A percentile compares a stretch with the other conserved stretches of the same genome.
phyloP scores from a whole-genome alignment of 2,113 vertebrate species.

The Leuciscus idus region DNA sequence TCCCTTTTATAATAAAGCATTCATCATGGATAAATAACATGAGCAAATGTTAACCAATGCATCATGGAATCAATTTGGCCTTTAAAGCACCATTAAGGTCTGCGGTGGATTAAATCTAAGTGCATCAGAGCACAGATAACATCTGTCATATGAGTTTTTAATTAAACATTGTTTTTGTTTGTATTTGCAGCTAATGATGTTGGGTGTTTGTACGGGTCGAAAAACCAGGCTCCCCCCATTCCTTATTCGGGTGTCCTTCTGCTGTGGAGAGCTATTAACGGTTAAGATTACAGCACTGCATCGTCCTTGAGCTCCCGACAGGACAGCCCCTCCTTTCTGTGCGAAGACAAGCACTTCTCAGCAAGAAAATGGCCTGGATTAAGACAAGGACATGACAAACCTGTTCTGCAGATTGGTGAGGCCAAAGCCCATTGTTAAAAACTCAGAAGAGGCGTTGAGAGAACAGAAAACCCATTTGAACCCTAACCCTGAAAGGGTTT shows the following conservation, averaged over 20 bases:
- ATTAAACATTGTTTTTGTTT: constrained; percentile 38
- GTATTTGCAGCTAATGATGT: neutral
- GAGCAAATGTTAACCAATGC: constrained; percentile 14
- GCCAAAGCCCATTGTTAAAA: constrained; percentile 35
- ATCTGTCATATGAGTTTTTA: constrained; percentile 28
- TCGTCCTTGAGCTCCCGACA: constrained; percentile 69
- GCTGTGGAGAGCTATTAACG: constrained; percentile 64
- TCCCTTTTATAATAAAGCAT: neutral
- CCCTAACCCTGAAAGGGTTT: constrained; percentile 21
- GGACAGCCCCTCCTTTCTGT: constrained; percentile 63
- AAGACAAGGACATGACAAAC: neutral
- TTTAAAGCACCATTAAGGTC: constrained; percentile 21
- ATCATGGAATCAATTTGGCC: constrained; percentile 29
- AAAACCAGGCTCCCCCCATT: constrained; percentile 50
- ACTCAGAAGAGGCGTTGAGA: constrained; percentile 9
- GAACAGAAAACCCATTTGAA: constrained; percentile 38
- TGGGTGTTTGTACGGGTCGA: constrained; percentile 39
- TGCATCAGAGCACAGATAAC: constrained; percentile 30
- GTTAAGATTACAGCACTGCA: constrained; percentile 69
- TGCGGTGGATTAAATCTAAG: constrained; percentile 6
- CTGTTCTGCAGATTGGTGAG: constrained; percentile 19
- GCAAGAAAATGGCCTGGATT: constrained; percentile 59
- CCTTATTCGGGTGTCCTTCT: constrained; percentile 23
- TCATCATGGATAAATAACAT: neutral
- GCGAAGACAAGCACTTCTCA: constrained; percentile 71